Evolutionary conservation across 2,888 invertebrate species (phyloP), one percentile per base, ranked within the genome.

Genomic region (Eupithecia tripunctaria): DNA sequence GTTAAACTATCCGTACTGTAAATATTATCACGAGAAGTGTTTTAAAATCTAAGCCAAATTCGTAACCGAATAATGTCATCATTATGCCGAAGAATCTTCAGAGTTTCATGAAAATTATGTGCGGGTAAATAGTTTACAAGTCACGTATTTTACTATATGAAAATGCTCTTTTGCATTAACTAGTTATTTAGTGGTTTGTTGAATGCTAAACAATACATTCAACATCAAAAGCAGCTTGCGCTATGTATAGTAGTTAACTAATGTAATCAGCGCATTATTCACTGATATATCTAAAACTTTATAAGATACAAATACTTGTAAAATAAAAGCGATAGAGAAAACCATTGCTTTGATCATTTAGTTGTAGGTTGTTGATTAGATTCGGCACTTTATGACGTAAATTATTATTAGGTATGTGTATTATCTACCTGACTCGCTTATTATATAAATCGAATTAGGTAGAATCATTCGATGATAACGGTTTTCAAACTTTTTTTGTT

Each of bases 1-100:
- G 83, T 78, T 72, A 83, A 85, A 86, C 85, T 84, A 83, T 81
- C 81, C 74, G 73, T 70, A 75, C 76, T 85, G 78, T 85, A 82
- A 88, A 88, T 87, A 88, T 88, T 88, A 86, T 86, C 65, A 62
- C 15, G 47, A 68, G 63, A 32, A 15, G 25, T 68, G 75, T 72
- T 72, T 70, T 71, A 74, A 59, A 59, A 72, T 70, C 75, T 75
- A 75, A 68, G 21, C 32, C 60, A 67, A 64, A 72, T 29, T 67
- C 67, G 67, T 68, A 67, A 72, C 63, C 12, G 51, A 32, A 75
- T 43, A 74, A 25, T 56, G 56, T 25, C 25, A 56, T 25, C 14
- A 14, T 25, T 25, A 14, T 12, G 25, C 25, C 56, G 56, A 12
- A 56, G 56, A 56, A 25, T 56, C 4, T 4, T 25, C n/a, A 5